Percentiles rank a stretch among this genome's conserved stretches.
Conservation (phyloP, 2,113 vertebrate genomes). For the Tragelaphus scriptus region DNA sequence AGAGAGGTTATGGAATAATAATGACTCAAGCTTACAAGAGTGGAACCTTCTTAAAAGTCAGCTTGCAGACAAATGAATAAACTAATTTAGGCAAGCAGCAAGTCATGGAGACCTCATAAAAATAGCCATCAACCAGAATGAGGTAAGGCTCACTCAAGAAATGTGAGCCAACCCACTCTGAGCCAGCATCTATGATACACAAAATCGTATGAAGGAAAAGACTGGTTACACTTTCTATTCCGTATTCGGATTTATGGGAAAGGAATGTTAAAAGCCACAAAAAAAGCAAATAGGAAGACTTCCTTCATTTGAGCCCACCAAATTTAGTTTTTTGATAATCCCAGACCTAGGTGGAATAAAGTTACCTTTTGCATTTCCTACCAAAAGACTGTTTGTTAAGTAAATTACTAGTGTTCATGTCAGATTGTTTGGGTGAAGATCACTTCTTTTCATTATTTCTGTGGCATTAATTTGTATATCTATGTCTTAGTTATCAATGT, state of each 20-base stretch:
- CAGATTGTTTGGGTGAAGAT: background rate
- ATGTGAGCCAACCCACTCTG: background rate
- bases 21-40: background rate
- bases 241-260: background rate
- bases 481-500: background rate
- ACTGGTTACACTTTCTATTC: background rate
- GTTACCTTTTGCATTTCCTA: background rate
- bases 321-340: background rate
- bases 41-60: background rate
- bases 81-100: background rate
- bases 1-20: constrained; percentile 6
- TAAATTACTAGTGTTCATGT: constrained; percentile 3
- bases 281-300: background rate
- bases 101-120: constrained; percentile 1
- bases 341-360: background rate
- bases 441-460: background rate
- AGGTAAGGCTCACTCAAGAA: background rate
- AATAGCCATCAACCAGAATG: background rate
- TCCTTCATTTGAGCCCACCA: background rate
- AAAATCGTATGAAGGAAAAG: background rate
- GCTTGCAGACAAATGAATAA: background rate
- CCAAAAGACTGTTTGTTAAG: background rate
- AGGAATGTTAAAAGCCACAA: background rate
- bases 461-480: background rate
- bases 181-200: background rate